These are phyloP conservation scores for Leptodactylus fallax DNA, from an alignment of 2,797 vertebrate species.

Conservation along the genomic window DNA sequence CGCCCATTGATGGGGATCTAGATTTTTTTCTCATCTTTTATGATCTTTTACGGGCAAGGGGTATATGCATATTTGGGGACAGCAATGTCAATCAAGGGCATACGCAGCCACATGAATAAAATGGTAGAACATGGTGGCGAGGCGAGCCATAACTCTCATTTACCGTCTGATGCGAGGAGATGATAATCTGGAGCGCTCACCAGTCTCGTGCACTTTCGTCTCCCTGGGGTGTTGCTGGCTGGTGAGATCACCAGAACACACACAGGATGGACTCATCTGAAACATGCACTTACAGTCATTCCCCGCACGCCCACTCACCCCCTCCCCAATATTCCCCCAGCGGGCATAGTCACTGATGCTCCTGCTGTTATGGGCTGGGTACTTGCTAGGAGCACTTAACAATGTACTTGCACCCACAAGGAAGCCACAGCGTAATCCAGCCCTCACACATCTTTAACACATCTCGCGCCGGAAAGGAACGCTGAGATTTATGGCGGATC, in stretches of 20 bases:
- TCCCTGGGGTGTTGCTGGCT: slow-evolving; percentile 14
- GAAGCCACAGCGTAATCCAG: background rate
- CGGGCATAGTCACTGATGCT: slow-evolving; percentile 40
- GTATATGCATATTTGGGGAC: background rate
- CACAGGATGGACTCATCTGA: slow-evolving; percentile 29
- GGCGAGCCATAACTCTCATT: background rate
- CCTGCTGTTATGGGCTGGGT: slow-evolving; percentile 28
- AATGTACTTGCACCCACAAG: slow-evolving; percentile 12
- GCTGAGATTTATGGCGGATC: too few species aligned
- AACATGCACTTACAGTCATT: slow-evolving; percentile 37
- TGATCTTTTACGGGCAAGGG: background rate
- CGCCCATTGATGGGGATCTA: background rate
- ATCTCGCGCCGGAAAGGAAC: background rate
- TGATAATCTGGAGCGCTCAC: slow-evolving; percentile 44
- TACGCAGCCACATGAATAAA: background rate
- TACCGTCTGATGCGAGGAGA: slow-evolving; percentile 24
- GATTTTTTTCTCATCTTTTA: background rate
- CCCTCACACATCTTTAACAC: slow-evolving; percentile 7
- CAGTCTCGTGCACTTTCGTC: slow-evolving; percentile 2
- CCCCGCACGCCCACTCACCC: slow-evolving; percentile 21
- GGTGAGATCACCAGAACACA: slow-evolving; percentile 56
- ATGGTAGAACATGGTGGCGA: background rate
- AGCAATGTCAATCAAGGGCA: background rate
- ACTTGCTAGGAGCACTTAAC: slow-evolving; percentile 41
- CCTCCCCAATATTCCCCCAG: slow-evolving; percentile 17